A percentile compares a stretch with the other conserved stretches of the same genome.
These are phyloP conservation scores for Prosopocoilus inquinatus DNA, from an alignment of 2,888 invertebrate genomes.

Conservation along the genomic window DNA sequence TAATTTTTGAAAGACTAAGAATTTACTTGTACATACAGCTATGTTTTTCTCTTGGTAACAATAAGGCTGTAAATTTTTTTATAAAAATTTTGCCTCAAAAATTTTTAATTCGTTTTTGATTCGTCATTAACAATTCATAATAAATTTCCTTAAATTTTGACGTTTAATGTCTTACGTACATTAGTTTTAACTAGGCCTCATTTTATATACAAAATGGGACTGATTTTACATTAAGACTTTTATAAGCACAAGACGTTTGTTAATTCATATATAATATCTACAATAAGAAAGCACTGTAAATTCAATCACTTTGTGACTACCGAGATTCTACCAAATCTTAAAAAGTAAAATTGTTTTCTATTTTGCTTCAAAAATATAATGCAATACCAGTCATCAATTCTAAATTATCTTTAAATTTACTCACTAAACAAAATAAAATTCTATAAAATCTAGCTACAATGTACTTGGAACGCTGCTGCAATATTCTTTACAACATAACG, in stretches of 20 bases:
- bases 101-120: neutral
- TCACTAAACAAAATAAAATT: neutral
- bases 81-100: neutral
- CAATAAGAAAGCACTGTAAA: conserved; percentile 14
- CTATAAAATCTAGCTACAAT: too few species aligned
- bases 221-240: conserved; percentile 6
- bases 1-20: too few species aligned
- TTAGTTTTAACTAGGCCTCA: conserved; percentile 5
- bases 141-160: neutral
- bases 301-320: conserved; percentile 6
- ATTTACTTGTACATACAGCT: conserved; percentile 21
- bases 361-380: neutral
- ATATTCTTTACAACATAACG: too few species aligned
- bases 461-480: too few species aligned
- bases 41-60: conserved; percentile 20
- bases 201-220: conserved; percentile 3
- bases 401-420: neutral
- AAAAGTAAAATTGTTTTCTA: neutral
- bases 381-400: conserved; percentile 1
- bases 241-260: conserved; percentile 1
- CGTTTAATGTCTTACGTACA: neutral
- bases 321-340: conserved; percentile 2
- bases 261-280: conserved; percentile 11
- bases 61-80: conserved; percentile 23
- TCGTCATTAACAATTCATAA: neutral